Base-by-base conservation (phyloP, 2,888 invertebrate species). In the Thymelicus acteon region DNA sequence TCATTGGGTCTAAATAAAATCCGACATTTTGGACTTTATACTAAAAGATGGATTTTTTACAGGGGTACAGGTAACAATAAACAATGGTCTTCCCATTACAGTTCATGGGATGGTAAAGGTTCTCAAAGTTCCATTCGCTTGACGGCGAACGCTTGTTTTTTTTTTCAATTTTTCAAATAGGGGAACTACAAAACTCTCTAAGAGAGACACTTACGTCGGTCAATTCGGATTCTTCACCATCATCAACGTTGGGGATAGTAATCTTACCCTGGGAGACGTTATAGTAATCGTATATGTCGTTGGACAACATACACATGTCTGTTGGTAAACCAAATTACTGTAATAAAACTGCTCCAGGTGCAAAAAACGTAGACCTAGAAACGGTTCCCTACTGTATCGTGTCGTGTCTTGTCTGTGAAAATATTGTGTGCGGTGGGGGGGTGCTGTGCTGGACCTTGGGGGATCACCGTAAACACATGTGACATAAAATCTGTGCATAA, bases 191-290 rank as follows among this genome's bases (percentile, higher is more conserved):
- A 61, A 58, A 67, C 70, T 71, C 68, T 76, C 54, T 70, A 60
- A 71, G 68, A 71, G 65, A 73, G 76, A 66, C 77, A 97, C 98
- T 98, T 97, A 98, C 98, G 94, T 98, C 98, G 82, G 98, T 97
- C 84, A 97, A 94, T 75, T 75, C 44, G 95, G 96, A 97, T 96
- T 99, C 99, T 94, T 99, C 99, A 86, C 95, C 96, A 93, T 99
- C 99, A 95, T 99, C 98, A 83, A 99, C 96, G 93, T 96, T 96
- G 85, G 99, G 98, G 92, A 99, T 99, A 85, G 96, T 97, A 89
- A 96, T 96, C 96, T 98, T 98, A 95, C 99, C 99, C 96, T 99
- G 99, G 86, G 99, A 95, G 88, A 98, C 97, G 96, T 96, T 97
- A 95, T 95, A 94, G 96, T 99, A 99, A 95, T 98, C 97, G 95